Evolutionary conservation across 2,797 vertebrate genomes (phyloP).

Genomic region (Tiaroga cobitis): DNA sequence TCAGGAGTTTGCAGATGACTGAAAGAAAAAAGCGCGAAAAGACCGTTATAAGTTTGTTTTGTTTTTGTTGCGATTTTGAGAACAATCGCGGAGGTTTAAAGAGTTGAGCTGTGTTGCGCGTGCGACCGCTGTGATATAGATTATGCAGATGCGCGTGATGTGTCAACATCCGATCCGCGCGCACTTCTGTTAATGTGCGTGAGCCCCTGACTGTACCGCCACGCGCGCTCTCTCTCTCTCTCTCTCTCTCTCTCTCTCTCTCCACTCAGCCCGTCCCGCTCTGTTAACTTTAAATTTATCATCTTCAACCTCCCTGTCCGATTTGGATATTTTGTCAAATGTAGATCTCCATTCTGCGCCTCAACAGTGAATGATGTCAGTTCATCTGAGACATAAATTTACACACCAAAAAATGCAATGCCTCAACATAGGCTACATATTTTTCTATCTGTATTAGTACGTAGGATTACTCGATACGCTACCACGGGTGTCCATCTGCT

Average conservation of each 20-base stretch:
- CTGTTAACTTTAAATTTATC: conserved; percentile 33
- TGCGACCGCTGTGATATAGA: conserved; percentile 10
- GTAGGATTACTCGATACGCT: not conserved
- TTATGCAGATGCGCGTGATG: conserved; percentile 28
- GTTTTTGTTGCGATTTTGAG: not conserved
- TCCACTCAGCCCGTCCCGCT: conserved; percentile 60
- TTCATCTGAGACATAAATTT: conserved; percentile 10
- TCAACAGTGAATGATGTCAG: not conserved
- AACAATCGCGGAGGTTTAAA: not conserved
- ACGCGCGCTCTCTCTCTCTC: conserved; percentile 57
- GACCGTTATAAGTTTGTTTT: not conserved
- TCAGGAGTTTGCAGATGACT: conserved; percentile 27
- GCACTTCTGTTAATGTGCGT: conserved; percentile 37
- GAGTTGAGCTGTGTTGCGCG: not conserved
- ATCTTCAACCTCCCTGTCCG: conserved; percentile 18
- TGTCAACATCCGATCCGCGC: conserved; percentile 40
- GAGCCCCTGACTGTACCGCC: conserved; percentile 56
- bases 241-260: conserved; percentile 55
- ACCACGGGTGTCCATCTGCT: conserved; percentile 65
- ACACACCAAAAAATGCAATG: not conserved
- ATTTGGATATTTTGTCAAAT: conserved; percentile 25
- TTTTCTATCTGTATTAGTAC: not conserved
- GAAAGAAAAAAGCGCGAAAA: not conserved
- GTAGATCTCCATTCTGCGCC: conserved; percentile 15
- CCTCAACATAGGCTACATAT: not conserved